Evolutionary conservation across 2,113 vertebrate species (phyloP), one percentile per base, ranked within the genome.

Genomic region (Diphyllodes magnificus): DNA sequence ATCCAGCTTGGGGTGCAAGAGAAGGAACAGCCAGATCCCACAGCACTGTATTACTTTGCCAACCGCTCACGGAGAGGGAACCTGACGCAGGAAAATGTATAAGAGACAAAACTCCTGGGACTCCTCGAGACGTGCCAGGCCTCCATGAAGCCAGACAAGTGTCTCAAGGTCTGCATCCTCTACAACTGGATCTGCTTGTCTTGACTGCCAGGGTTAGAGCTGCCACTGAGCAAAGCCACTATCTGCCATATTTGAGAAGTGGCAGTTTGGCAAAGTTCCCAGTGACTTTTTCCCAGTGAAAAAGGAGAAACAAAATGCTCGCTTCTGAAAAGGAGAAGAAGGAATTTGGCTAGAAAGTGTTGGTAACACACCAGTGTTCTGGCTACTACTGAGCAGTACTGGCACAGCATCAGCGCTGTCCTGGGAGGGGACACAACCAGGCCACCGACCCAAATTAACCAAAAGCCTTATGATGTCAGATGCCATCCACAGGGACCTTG

Each of bases 1-100:
- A 78, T 92, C 51, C 56, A 92, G 13, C 72, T 11, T 33, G 27
- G 51, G 42, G 39, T 33, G 21, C 0, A 3, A 63, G 77, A 63
- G 51, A 63, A 75, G 42, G 71, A 88, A 49, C 66, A 81, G 50
- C 54, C 86, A 95, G 89, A 88, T 50, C 71, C 54, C 76, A 42
- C 25, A 73, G 42, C 37, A 57, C 18, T 0, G 0, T 33, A 39
- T 30, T 71, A 28, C 40, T 90, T 47, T 51, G 75, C 70, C 66
- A 66, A 21, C 20, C 0, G 0, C 53, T 71, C 27, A 44, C 0
- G 6, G 44, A 39, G 35, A 82, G 49, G 37, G 59, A 93, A 76
- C 8, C 19, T 10, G 11, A 24, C 5, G 9, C 45, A 72, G 37
- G 39, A 90, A 76, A 63, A 24, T 3, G 20, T n/a, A 57, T 54